A percentile compares a stretch with the other conserved stretches of the same genome.
These are phyloP conservation scores for Argyresthia albistria DNA, from an alignment of 2,888 invertebrate genomes.

Conservation along the genomic window DNA sequence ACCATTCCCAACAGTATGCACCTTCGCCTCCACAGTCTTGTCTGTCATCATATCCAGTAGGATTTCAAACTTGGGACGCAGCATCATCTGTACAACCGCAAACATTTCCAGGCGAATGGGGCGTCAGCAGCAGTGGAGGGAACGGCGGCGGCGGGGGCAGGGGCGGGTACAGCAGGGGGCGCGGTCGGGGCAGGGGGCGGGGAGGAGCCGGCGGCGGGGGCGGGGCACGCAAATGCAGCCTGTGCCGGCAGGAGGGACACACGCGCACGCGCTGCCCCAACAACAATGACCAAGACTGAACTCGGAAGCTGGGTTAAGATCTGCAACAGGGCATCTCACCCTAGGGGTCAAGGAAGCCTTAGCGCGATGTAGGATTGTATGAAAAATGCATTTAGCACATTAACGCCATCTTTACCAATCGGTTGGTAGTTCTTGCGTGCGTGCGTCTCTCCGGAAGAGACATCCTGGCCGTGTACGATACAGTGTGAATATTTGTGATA, in stretches of 20 bases:
- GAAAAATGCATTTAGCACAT: too few species aligned
- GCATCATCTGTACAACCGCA: background rate
- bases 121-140: background rate
- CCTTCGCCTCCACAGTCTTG: constrained; percentile 47
- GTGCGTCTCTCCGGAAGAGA: too few species aligned
- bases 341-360: too few species aligned
- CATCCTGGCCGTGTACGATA: too few species aligned
- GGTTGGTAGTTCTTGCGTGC: too few species aligned
- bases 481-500: too few species aligned
- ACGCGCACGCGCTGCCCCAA: constrained; percentile 71
- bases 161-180: constrained; percentile 27
- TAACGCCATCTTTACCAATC: too few species aligned
- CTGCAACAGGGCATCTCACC: too few species aligned
- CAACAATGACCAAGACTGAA: background rate
- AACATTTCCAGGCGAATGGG: constrained; percentile 4
- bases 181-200: constrained; percentile 18
- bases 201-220: constrained; percentile 15
- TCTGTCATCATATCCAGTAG: constrained; percentile 86
- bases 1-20: constrained; percentile 37
- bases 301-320: background rate
- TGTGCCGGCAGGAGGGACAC: constrained; percentile 83
- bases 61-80: constrained; percentile 73
- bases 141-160: constrained; percentile 10
- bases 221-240: constrained; percentile 74
- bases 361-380: too few species aligned